Evolutionary conservation across 2,113 vertebrate species (phyloP), one percentile per base, ranked within the genome.

Genomic region (Dinomys branickii): DNA sequence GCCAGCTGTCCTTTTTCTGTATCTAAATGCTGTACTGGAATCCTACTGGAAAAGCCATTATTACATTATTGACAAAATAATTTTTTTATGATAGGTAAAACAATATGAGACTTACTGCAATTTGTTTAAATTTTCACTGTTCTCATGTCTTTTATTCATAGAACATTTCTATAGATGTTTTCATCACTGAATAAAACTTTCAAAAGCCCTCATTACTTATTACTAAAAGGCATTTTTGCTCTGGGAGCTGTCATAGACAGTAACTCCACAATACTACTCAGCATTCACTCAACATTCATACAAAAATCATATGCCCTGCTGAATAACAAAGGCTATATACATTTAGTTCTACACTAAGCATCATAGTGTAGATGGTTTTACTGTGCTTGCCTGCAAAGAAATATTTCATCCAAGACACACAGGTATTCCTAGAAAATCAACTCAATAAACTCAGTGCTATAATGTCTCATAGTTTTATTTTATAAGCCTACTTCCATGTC

Each of bases 381-480:
- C 33, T 90, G 41, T 13, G 69, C 82, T 83, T 97, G n/a, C 91
- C 65, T 7, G 44, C 58, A 87, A 85, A 65, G 58, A 95, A 88
- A 90, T 91, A 95, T 92, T 94, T 52, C 90, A 71, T 77, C 89
- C 59, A 65, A 89, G 52, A 94, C 35, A 59, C 91, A 73, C 9
- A 95, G 14, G 30, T 24, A 88, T 97, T 95, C 83, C 80, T 84
- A 85, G 35, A 38, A 19, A 95, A 88, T 86, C 93, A 96, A 59
- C 10, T 83, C 88, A 93, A 73, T 88, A 90, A 94, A 94, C 44
- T 84, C 59, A 94, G 59, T 65, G 90, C 9, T 90, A 65, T 65
- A 88, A 85, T 26, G 35, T 87, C 38, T 87, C 73, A 82, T 50
- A 59, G 24, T 95, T 97, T 83, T 93, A 71, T 87, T 93, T 93